These are phyloP conservation scores for Lamellibrachia luymesi DNA, from an alignment of 1,140 invertebrate species.

Conservation along the genomic window DNA sequence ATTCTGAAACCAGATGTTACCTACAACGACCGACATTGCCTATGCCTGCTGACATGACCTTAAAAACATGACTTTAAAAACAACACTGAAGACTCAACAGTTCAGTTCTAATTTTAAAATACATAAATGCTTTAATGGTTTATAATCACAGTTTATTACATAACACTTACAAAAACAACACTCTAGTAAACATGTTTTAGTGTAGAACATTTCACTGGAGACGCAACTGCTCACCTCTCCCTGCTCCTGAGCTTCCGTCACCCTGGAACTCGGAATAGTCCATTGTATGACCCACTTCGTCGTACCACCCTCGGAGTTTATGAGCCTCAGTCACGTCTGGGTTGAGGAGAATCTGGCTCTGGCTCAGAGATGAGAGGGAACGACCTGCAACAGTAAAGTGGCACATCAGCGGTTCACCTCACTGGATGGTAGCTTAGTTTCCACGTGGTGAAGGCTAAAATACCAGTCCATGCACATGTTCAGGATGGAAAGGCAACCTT, in stretches of 20 bases:
- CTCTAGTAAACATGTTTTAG: not conserved
- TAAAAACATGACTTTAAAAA: not conserved
- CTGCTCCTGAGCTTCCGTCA: slow-evolving; percentile 12
- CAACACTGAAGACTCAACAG: not conserved
- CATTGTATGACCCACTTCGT: slow-evolving; percentile 64
- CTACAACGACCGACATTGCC: not conserved
- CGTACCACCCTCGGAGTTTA: slow-evolving; percentile 85
- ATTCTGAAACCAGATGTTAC: not conserved
- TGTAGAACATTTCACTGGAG: not conserved
- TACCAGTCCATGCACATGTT: too few relatives aligned
- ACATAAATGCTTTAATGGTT: too few relatives aligned
- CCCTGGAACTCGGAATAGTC: slow-evolving; percentile 36
- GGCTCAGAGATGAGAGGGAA: slow-evolving; percentile 50
- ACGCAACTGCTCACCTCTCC: not conserved
- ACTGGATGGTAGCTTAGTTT: not conserved
- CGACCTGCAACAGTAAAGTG: slow-evolving; percentile 36
- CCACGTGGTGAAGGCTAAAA: too few relatives aligned
- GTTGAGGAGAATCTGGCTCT: slow-evolving; percentile 66
- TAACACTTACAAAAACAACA: not conserved
- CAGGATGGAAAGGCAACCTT: too few relatives aligned
- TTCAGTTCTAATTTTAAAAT: not conserved
- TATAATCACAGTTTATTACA: not conserved
- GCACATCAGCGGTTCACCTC: not conserved
- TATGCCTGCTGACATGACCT: slow-evolving; percentile 2
- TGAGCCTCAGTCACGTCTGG: slow-evolving; percentile 87